These are phyloP conservation scores for Hetaerina titia DNA, from an alignment of 2,888 invertebrate species.

Conservation along the genomic window DNA sequence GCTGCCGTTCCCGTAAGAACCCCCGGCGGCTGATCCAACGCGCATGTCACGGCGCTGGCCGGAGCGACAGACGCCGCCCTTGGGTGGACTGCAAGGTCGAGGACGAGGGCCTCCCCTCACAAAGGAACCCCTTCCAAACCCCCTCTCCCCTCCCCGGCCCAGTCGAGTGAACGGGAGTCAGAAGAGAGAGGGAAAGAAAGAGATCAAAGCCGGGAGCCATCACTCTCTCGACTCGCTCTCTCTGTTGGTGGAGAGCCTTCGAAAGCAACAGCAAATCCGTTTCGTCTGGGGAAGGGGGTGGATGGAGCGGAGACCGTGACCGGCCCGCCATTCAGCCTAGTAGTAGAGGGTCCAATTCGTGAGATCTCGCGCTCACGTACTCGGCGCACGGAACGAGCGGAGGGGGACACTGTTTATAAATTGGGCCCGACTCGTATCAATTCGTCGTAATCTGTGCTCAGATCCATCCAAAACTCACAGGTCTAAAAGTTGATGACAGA, in stretches of 20 bases:
- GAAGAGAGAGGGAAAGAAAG: background rate
- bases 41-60: background rate
- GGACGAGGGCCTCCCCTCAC: background rate
- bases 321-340: no score
- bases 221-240: background rate
- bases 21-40: background rate
- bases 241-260: background rate
- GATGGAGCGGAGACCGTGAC: no score
- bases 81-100: constrained; percentile 19
- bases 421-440: no score
- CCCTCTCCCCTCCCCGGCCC: background rate
- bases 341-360: no score
- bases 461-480: no score
- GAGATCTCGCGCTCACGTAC: no score
- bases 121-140: no score
- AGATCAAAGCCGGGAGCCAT: background rate
- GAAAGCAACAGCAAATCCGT: background rate
- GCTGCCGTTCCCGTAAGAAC: background rate
- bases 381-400: no score
- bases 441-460: no score
- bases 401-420: no score
- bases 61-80: background rate
- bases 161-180: background rate
- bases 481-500: no score
- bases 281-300: no score